These are phyloP conservation scores for Samia ricini DNA, from an alignment of 1,140 invertebrate species.

Conservation along the genomic window DNA sequence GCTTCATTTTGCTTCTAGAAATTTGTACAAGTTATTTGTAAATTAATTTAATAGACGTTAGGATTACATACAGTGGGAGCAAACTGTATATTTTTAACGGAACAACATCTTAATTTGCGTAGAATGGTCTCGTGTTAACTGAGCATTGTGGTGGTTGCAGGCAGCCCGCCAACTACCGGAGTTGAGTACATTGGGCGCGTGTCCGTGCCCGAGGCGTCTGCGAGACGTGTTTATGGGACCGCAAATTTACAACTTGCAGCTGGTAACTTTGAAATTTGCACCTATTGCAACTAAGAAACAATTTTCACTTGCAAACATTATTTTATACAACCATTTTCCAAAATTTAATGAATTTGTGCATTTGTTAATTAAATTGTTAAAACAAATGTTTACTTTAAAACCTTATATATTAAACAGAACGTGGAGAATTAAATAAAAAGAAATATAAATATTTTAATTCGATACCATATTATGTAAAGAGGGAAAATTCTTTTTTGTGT, in stretches of 20 bases:
- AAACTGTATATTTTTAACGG: background rate
- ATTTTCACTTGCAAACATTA: background rate
- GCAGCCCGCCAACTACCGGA: background rate
- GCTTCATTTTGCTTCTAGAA: too few relatives aligned
- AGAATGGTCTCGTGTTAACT: background rate
- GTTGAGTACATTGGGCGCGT: background rate
- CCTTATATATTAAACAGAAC: too few relatives aligned
- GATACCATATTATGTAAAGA: too few relatives aligned
- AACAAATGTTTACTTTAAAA: too few relatives aligned
- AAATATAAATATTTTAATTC: too few relatives aligned
- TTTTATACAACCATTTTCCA: background rate
- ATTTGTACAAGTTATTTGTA: too few relatives aligned
- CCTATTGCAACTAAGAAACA: background rate
- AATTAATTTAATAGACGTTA: too few relatives aligned
- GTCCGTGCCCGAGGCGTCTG: background rate
- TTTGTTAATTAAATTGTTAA: too few relatives aligned
- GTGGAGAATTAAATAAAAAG: too few relatives aligned
- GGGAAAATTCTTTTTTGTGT: too few relatives aligned
- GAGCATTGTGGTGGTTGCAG: background rate
- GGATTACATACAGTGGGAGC: background rate
- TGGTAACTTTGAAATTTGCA: background rate
- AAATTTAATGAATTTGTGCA: too few relatives aligned
- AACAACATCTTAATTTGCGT: background rate
- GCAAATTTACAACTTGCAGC: background rate
- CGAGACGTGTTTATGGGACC: background rate